Base-by-base conservation (phyloP, 2,113 vertebrate species). In the Dasyurus viverrinus region DNA sequence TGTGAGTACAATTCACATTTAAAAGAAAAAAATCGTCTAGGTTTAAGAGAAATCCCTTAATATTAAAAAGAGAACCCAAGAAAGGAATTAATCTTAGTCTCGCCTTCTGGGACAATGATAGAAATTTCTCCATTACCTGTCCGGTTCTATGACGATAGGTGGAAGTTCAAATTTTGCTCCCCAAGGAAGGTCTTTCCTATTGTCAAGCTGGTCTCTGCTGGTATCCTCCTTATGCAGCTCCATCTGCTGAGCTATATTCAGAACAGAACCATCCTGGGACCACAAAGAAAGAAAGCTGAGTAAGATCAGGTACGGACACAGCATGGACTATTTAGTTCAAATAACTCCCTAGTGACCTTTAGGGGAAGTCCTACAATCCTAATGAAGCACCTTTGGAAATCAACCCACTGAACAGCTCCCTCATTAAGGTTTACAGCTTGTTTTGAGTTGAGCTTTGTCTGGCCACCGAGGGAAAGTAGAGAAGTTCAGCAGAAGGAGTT, bases 101-200 rank as follows among this genome's bases (percentile, higher is more conserved):
- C 50, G 16, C 6, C 48, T 95, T 6, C 50, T 48, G 91, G 47
- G 90, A 60, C 50, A 42, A 4, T 84, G 54, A 93, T 52, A 57
- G 16, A 22, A 84, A 42, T 84, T n/a, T 42, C 22, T 55, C 8
- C 2, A 92, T 92, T 94, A 98, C 98, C 98, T 98, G 91, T 98
- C 97, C 26, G 95, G 96, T 36, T 98, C 97, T 24, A 97, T 92
- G 12, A 93, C 94, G 48, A 90, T 90, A 0, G 90, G 97, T 0
- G 96, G 96, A 96, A 98, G 94, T 92, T 97, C 96, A 36, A 60
- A 95, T 90, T 97, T 98, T 92, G 95, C 1, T 0, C 95, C 92
- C 55, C 95, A 84, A 0, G 93, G 94, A 94, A 96, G 92, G 47
- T 93, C 90, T 91, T 98, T 98, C 92, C 89, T 94, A 96, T 96